Base-by-base conservation (phyloP, 2,888 invertebrate genomes). In the Seira musarum region DNA sequence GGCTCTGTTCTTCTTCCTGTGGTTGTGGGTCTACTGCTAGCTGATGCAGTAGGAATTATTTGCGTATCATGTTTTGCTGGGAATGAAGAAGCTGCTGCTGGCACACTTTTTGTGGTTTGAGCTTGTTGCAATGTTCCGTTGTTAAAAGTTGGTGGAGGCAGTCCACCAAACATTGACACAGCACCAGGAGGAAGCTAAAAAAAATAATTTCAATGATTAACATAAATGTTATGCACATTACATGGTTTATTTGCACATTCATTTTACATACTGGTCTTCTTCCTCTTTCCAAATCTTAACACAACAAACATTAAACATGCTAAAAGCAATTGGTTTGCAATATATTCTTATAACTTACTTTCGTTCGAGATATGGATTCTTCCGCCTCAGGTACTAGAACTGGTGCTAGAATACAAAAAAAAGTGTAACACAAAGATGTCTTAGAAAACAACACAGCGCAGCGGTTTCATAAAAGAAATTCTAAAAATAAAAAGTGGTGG, bases 101-200 rank as follows among this genome's bases (percentile, higher is more conserved):
- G 35, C 49, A 19, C 61, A 15, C 21, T 70, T 60, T 71, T 60
- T 63, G 82, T 49, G 57, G n/a, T 61, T 60, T 25, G 49, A 71
- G 63, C 49, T 49, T 82, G 66, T 57, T 49, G 60, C 57, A 13
- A 70, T 64, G 21, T 22, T 13, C 57, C 24, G 64, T 66, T 57
- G 35, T 69, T 65, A 22, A 63, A 61, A 24, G 76, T n/a, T 30
- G 81, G 75, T 19, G 81, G 81, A 73, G 80, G 77, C 25, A 78
- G 30, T 17, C 70, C 72, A 64, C 91, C 92, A 85, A 92, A 91
- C 57, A 92, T 88, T 8, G 92, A 91, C 66, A 92, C 91, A 0
- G 91, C 93, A 1, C 92, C 92, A 2, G 90, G 87, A 5, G 92
- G 92, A 90, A 92, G 92, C 93, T 93, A 89, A 67, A 88, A 88